Evolutionary conservation across 2,113 vertebrate genomes (phyloP).

Genomic region (Mobula hypostoma): DNA sequence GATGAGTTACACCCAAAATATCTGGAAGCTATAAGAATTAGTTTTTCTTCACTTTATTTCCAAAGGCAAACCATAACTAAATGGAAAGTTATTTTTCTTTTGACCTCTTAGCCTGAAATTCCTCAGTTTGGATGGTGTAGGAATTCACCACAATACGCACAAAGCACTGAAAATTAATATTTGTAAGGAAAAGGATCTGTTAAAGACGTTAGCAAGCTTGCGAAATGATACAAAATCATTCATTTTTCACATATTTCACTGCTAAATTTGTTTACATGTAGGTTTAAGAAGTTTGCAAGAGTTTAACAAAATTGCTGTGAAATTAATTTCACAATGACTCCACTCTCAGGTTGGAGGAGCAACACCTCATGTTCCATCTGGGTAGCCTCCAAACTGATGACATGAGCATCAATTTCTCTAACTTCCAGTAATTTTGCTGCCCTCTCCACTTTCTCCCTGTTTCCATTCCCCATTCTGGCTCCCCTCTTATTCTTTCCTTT

Average conservation of each 20-base stretch:
- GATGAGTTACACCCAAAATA: neutral
- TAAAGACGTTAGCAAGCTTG: neutral
- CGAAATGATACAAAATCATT: neutral
- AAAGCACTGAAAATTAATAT: neutral
- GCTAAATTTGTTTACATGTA: neutral
- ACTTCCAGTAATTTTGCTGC: no score
- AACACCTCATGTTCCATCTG: no score
- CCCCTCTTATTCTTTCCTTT: no score
- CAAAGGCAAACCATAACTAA: neutral
- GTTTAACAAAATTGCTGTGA: neutral
- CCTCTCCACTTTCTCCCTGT: no score
- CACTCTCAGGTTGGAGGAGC: no score
- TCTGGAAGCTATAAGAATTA: neutral
- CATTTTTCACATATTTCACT: neutral
- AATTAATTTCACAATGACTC: no score
- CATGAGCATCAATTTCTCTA: no score
- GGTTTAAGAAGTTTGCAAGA: neutral
- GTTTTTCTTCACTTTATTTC: neutral
- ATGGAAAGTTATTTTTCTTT: neutral
- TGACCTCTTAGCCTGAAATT: neutral
- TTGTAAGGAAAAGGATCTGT: neutral
- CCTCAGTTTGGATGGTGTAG: neutral
- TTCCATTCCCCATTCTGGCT: no score
- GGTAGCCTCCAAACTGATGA: no score
- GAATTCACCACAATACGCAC: neutral